These are phyloP conservation scores for Etheostoma cragini DNA, from an alignment of 2,113 vertebrate species.

Conservation along the genomic window DNA sequence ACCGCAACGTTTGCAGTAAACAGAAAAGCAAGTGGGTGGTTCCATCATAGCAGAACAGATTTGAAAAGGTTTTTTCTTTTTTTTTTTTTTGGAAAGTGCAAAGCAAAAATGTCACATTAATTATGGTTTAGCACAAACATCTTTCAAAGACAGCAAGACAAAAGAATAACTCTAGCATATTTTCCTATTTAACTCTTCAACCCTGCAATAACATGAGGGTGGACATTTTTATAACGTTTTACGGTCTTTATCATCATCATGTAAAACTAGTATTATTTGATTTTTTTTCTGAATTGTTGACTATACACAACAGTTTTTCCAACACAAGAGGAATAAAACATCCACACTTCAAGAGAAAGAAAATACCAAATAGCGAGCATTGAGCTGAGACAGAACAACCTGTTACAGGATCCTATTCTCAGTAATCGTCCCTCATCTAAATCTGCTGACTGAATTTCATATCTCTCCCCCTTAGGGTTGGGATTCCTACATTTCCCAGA, in stretches of 20 bases:
- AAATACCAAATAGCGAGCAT: too few relatives aligned
- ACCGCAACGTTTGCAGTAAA: constrained; percentile 19
- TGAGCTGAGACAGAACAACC: too few relatives aligned
- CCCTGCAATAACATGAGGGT: background rate
- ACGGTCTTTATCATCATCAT: too few relatives aligned
- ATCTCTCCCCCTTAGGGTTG: background rate
- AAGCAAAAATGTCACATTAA: background rate
- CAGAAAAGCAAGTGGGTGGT: background rate
- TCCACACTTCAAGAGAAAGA: too few relatives aligned
- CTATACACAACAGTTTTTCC: background rate
- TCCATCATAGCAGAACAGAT: background rate
- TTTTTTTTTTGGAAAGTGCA: background rate
- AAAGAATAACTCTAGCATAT: background rate
- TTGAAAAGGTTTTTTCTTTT: background rate
- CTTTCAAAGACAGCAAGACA: too few relatives aligned
- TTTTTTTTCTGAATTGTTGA: constrained; percentile 5
- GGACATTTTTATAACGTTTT: background rate
- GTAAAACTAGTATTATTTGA: too few relatives aligned
- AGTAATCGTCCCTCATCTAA: too few relatives aligned
- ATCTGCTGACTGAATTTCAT: background rate
- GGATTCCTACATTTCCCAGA: background rate
- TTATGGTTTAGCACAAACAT: background rate
- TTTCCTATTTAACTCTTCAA: too few relatives aligned
- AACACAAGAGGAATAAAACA: too few relatives aligned
- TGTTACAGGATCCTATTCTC: too few relatives aligned